Evolutionary conservation across 2,113 vertebrate genomes (phyloP).

Genomic region (Cyprinodon brontotheroides): DNA sequence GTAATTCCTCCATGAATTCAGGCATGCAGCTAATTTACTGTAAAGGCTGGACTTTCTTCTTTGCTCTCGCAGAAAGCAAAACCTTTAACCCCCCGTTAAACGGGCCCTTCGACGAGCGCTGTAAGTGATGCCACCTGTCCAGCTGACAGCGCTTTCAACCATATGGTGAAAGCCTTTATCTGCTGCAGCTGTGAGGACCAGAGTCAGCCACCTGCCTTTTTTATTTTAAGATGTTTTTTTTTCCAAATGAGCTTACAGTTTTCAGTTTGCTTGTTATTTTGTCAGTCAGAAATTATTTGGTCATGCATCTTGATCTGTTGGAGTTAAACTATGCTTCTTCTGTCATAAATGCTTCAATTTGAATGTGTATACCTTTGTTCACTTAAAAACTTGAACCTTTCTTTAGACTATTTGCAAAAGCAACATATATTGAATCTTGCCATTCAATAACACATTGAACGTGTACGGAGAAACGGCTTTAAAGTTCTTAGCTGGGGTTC

Average conservation of each 20-base stretch:
- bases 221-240: not conserved
- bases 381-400: not conserved
- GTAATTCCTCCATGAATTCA: constrained; percentile 68
- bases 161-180: constrained; percentile 43
- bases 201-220: constrained; percentile 46
- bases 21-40: constrained; percentile 68
- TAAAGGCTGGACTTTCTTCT: constrained; percentile 33
- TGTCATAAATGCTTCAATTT: not conserved
- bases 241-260: not conserved
- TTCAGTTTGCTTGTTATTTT: not conserved
- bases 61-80: constrained; percentile 38
- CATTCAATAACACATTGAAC: not conserved
- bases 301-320: no score
- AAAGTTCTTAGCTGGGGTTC: constrained; percentile 20
- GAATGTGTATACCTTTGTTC: not conserved
- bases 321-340: not conserved
- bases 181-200: constrained; percentile 29
- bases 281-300: no score
- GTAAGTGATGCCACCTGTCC: constrained; percentile 72
- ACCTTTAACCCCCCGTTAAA: constrained; percentile 31
- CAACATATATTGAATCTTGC: not conserved
- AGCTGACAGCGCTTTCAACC: constrained; percentile 51
- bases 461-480: not conserved
- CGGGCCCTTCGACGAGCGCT: constrained; percentile 17
- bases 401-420: not conserved